A percentile compares a stretch with the other conserved stretches of the same genome.
phyloP scores from a whole-genome alignment of 2,113 vertebrate species.

The Caretta caretta region DNA sequence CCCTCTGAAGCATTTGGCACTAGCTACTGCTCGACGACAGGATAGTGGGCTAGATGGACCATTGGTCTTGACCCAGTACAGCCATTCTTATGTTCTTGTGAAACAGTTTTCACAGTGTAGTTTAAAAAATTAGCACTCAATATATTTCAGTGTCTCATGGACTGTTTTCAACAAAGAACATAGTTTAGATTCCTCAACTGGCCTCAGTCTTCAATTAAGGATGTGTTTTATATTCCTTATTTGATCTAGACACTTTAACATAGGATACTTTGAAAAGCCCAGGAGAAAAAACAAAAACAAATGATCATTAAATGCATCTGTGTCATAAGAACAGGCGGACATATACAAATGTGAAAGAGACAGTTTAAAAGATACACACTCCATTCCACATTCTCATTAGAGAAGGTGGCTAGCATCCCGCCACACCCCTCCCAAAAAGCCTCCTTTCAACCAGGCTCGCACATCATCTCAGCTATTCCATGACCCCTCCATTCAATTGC shows the following conservation, averaged over 20 bases:
- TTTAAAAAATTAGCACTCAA: neutral
- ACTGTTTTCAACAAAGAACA: neutral
- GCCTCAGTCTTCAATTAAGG: too few relatives aligned
- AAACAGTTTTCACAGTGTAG: neutral
- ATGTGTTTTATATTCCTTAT: neutral
- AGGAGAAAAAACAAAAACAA: neutral
- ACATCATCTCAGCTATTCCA: neutral
- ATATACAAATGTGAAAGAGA: neutral
- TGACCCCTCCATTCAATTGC: neutral
- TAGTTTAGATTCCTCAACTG: neutral
- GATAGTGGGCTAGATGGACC: too few relatives aligned
- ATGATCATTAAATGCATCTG: neutral
- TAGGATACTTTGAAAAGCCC: neutral
- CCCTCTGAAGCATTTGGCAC: too few relatives aligned
- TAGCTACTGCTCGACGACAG: too few relatives aligned
- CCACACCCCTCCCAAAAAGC: neutral
- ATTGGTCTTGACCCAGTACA: too few relatives aligned
- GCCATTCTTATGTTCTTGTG: too few relatives aligned
- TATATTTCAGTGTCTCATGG: neutral
- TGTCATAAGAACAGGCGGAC: neutral
- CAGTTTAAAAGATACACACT: neutral
- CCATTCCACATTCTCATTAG: neutral
- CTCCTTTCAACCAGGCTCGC: neutral
- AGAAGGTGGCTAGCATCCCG: neutral
- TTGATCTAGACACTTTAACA: neutral